Conservation (phyloP, 2,113 vertebrate species). For the Gavialis gangeticus region DNA sequence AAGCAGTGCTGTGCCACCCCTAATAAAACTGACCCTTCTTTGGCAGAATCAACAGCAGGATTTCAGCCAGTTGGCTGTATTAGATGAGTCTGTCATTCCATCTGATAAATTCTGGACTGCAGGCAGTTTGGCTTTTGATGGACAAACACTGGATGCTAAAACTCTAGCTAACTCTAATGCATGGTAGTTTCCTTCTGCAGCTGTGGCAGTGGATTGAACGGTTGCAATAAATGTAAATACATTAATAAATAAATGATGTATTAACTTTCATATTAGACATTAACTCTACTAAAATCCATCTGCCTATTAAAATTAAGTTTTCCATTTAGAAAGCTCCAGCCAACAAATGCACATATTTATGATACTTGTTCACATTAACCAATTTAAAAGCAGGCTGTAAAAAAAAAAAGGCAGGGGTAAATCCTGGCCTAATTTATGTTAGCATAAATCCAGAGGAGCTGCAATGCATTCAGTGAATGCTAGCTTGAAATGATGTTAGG, state of each 20-base stretch:
- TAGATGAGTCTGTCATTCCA: background rate
- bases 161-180: background rate
- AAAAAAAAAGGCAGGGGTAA: background rate
- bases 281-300: background rate
- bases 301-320: background rate
- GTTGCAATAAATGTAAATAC: no score
- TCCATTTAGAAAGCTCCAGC: background rate
- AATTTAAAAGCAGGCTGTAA: background rate
- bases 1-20: background rate
- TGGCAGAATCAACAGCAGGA: background rate
- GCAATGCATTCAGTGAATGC: background rate
- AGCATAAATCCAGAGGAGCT: background rate
- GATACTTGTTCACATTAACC: background rate
- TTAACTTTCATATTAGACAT: background rate
- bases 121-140: background rate
- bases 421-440: background rate
- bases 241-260: no score
- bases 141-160: background rate
- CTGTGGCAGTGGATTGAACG: background rate
- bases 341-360: background rate
- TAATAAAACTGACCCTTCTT: rapidly evolving
- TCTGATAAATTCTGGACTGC: background rate
- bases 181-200: background rate
- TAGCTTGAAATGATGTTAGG: background rate
- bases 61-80: background rate